phyloP scores from a whole-genome alignment of 2,888 invertebrate genomes.

The Agriopis marginaria region DNA sequence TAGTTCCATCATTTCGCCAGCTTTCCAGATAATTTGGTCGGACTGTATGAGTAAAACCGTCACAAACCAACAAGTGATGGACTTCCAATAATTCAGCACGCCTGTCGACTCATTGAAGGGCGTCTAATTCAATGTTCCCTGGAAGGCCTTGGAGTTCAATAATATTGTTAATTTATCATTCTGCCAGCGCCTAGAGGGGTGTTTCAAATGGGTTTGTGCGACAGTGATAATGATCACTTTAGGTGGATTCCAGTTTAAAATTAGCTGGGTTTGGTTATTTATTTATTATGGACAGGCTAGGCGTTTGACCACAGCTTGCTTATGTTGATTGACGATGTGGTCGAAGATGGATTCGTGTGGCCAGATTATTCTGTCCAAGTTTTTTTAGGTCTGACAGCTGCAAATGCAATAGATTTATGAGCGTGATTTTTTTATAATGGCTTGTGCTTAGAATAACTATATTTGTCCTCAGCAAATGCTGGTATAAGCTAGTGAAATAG shows the following conservation, averaged over 20 bases:
- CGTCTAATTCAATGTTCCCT: slow-evolving; percentile 71
- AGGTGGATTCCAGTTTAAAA: background rate
- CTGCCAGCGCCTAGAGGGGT: slow-evolving; percentile 40
- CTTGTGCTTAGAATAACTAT: too few relatives aligned
- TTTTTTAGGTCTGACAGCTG: too few relatives aligned
- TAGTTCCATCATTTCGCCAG: background rate
- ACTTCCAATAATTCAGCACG: slow-evolving; percentile 45
- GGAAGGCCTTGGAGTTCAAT: slow-evolving; percentile 55
- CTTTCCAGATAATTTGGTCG: background rate
- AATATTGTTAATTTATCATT: slow-evolving; percentile 80
- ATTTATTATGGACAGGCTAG: too few relatives aligned
- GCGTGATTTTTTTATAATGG: too few relatives aligned
- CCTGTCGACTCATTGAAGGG: slow-evolving; percentile 46
- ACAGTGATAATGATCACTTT: slow-evolving; percentile 19
- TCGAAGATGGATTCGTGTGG: too few relatives aligned
- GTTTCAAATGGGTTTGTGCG: slow-evolving; percentile 19
- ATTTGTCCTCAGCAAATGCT: too few relatives aligned
- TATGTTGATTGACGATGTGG: too few relatives aligned
- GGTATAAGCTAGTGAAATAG: too few relatives aligned
- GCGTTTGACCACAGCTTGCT: too few relatives aligned
- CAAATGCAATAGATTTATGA: too few relatives aligned
- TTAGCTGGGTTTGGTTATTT: too few relatives aligned
- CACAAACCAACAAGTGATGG: slow-evolving; percentile 42
- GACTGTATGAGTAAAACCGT: slow-evolving; percentile 28
- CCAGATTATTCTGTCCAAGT: too few relatives aligned